Base-by-base conservation (phyloP, 2,888 invertebrate genomes). In the Agrilus cyanescens region DNA sequence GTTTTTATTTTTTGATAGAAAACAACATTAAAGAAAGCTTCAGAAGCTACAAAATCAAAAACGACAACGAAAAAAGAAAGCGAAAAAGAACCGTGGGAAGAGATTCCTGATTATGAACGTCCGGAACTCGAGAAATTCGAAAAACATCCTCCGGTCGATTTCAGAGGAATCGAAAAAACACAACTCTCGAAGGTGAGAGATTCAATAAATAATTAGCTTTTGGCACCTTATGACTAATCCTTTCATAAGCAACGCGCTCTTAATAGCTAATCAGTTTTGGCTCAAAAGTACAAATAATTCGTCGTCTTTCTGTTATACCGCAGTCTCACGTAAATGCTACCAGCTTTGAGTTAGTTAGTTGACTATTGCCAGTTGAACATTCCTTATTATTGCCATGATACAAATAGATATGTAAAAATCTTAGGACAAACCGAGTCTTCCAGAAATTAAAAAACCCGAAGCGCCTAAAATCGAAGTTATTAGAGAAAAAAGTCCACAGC, bases 391-490 rank as follows among this genome's bases (percentile, higher is more conserved):
- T 2, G 2, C 15, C n/a, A 14, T 14, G 10, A 33, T 33, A 15
- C n/a, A n/a, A n/a, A n/a, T n/a, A n/a, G n/a, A n/a, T 33, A 16
- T 14, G 8, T 36, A 18, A 12, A 35, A 12, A 35, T 37, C 47
- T 33, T 47, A 63, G 63, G 63, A 63, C 32, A 57, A 53, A 46
- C 61, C 59, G 18, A 70, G 71, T 54, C 70, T 76, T 52, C 69
- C 69, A 31, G 66, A 69, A 52, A 67, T 71, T 48, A 75, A 71
- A 55, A 56, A 51, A 43, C 52, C 56, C 4, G 76, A 78, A 37
- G 78, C 86, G 45, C 88, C 88, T 8, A 88, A 86, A 67, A 88
- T 91, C 60, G 90, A 89, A 65, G 87, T 91, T 25, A 83, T 83
- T 53, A 80, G 81, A 46, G 89, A 90, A 60, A 83, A 78, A 57